phyloP scores from a whole-genome alignment of 2,888 invertebrate genomes.

The Drosophila meridiana region DNA sequence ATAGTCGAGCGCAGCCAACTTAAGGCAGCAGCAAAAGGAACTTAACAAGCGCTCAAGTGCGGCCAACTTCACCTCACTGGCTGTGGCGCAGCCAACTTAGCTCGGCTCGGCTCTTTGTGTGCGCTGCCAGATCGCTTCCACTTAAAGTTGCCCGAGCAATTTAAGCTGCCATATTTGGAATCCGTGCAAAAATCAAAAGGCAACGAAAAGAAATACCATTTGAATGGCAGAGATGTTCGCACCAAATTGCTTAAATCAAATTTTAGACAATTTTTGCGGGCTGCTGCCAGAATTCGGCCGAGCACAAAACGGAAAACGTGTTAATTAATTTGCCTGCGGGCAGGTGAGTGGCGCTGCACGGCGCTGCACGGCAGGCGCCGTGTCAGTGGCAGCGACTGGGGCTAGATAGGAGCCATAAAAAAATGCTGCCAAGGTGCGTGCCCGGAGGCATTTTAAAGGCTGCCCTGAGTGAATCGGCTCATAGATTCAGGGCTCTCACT shows the following conservation, averaged over 20 bases:
- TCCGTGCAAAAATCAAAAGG: conserved; percentile 4
- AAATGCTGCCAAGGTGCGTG: neutral
- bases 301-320: conserved; percentile 49
- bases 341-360: neutral
- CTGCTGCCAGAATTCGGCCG: conserved; percentile 8
- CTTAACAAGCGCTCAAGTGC: conserved; percentile 5
- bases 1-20: conserved; percentile 6
- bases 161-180: conserved; percentile 13
- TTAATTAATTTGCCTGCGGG: conserved; percentile 65
- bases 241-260: conserved; percentile 30
- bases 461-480: neutral
- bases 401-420: neutral
- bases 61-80: conserved; percentile 3
- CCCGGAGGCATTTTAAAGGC: neutral
- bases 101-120: neutral
- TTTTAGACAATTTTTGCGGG: conserved; percentile 15
- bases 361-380: neutral
- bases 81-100: conserved; percentile 21
- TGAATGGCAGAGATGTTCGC: conserved; percentile 22
- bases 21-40: neutral
- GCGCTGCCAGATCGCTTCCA: neutral
- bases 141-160: neutral
- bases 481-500: neutral
- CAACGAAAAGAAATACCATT: conserved; percentile 2
- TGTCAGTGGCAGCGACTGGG: neutral